These are phyloP conservation scores for Melanitta fusca DNA, from an alignment of 2,797 vertebrate species.

Conservation along the genomic window DNA sequence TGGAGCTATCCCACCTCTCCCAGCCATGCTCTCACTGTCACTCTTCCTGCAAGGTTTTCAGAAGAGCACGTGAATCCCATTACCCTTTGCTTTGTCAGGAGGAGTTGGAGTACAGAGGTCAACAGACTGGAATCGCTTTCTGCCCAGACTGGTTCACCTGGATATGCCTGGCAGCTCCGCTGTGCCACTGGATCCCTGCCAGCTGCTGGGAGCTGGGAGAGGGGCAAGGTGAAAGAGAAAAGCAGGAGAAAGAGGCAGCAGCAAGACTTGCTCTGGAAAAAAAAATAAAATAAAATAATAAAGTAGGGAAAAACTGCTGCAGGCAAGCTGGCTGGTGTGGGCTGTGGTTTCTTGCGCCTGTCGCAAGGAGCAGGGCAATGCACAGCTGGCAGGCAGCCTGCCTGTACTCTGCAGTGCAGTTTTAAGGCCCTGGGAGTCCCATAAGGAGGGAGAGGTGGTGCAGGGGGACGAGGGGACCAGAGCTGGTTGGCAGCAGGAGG, in stretches of 20 bases:
- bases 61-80: not conserved
- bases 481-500: not conserved
- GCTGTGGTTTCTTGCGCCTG: not conserved
- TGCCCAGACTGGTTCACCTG: conserved; percentile 36
- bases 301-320: not conserved
- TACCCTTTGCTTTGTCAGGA: not conserved
- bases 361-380: not conserved
- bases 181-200: not conserved
- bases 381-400: not conserved
- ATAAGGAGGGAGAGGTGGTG: not conserved
- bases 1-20: not conserved
- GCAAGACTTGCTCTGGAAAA: conserved; percentile 27
- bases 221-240: not conserved
- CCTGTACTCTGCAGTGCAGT: not conserved
- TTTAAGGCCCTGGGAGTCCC: not conserved
- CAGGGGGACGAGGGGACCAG: not conserved
- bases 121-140: not conserved
- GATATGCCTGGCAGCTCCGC: not conserved
- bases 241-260: not conserved
- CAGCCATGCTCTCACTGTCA: not conserved
- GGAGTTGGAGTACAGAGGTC: not conserved
- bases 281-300: not conserved
- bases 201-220: not conserved
- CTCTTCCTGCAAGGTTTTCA: not conserved
- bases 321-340: not conserved